Conservation (phyloP, 2,797 vertebrate genomes). For the Falco columbarius region DNA sequence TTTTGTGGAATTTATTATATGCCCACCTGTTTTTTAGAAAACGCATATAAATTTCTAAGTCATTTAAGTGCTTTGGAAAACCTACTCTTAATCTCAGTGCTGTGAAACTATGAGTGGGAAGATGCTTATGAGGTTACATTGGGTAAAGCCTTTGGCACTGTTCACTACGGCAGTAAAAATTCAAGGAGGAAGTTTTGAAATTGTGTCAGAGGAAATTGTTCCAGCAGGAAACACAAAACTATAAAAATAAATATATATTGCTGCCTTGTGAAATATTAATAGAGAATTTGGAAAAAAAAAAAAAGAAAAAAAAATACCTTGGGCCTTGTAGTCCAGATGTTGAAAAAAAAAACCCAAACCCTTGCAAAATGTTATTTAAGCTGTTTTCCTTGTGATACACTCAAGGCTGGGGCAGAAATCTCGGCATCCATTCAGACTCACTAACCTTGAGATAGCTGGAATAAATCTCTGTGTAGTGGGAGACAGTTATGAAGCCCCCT, state of each 20-base stretch:
- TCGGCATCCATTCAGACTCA: background rate
- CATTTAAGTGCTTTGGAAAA: background rate
- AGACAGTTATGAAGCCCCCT: background rate
- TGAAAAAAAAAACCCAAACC: background rate
- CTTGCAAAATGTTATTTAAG: background rate
- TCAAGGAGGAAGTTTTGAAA: conserved; percentile 46
- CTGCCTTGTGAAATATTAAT: conserved; percentile 22
- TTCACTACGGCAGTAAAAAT: conserved; percentile 26
- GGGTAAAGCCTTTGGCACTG: conserved; percentile 39
- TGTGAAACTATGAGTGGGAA: background rate
- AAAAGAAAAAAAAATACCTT: background rate
- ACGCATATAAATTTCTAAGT: background rate
- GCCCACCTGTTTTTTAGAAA: background rate
- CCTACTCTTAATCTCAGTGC: background rate
- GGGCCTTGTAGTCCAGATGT: background rate
- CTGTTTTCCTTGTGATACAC: background rate
- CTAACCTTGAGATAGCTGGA: background rate
- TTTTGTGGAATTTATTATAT: background rate
- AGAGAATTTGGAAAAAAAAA: background rate
- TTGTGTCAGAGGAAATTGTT: conserved; percentile 47
- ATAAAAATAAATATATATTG: conserved; percentile 32
- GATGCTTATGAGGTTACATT: conserved; percentile 1
- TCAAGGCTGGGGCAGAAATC: background rate
- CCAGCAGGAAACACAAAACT: background rate
- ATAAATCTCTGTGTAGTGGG: background rate